Evolutionary conservation across 2,797 vertebrate species (phyloP).

Genomic region (Macropodus opercularis): DNA sequence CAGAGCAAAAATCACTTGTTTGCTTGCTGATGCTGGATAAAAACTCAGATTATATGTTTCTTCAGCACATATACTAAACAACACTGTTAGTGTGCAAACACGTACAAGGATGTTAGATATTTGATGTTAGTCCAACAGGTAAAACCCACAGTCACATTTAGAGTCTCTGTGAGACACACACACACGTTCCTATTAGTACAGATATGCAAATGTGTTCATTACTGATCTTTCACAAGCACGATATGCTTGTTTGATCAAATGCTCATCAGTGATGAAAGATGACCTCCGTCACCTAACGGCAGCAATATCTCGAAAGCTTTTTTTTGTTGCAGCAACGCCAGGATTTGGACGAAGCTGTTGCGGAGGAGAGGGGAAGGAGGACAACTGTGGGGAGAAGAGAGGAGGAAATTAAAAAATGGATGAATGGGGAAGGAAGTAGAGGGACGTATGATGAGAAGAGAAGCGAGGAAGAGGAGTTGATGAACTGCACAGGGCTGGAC

Average conservation of each 20-base stretch:
- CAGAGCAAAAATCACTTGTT: conserved; percentile 9
- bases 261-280: conserved; percentile 31
- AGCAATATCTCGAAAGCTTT: conserved; percentile 24
- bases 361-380: conserved; percentile 2
- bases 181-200: conserved; percentile 25
- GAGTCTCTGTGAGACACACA: neutral
- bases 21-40: conserved; percentile 20
- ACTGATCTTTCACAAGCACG: conserved; percentile 34
- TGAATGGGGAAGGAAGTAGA: conserved; percentile 7
- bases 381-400: neutral
- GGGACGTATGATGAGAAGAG: conserved; percentile 37
- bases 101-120: conserved; percentile 12
- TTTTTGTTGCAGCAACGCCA: conserved; percentile 40
- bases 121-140: conserved; percentile 15
- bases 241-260: conserved; percentile 49
- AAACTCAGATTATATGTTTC: conserved; percentile 42
- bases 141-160: neutral
- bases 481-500: conserved; percentile 80
- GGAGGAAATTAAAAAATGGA: neutral
- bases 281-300: conserved; percentile 3
- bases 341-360: conserved; percentile 28
- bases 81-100: neutral
- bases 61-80: conserved; percentile 3
- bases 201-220: conserved; percentile 41
- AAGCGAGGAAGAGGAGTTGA: conserved; percentile 75